Evolutionary conservation across 1,140 invertebrate species (phyloP).

Genomic region (Lepidostoma basale): DNA sequence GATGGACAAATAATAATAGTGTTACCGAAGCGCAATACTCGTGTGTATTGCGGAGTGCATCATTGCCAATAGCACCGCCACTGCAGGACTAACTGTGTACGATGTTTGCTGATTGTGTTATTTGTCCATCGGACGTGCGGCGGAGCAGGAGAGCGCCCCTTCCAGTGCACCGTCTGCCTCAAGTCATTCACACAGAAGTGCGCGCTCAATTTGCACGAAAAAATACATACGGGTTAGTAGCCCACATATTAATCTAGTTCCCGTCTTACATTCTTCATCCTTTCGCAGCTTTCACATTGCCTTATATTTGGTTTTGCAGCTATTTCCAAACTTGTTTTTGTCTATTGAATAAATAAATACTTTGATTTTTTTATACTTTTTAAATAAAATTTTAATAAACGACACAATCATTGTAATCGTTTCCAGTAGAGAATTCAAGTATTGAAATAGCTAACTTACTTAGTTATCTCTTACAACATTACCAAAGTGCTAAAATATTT

Average conservation of each 20-base stretch:
- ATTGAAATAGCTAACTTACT: constrained; percentile 9
- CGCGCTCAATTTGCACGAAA: constrained; percentile 69
- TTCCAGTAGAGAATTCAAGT: background rate
- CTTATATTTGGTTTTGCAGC: constrained; percentile 1
- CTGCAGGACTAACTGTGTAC: constrained; percentile 11
- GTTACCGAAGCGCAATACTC: background rate
- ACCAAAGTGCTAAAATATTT: background rate
- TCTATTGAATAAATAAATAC: too few species aligned
- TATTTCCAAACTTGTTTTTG: constrained; percentile 13
- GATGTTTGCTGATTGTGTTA: constrained; percentile 49
- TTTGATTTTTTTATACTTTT: too few species aligned
- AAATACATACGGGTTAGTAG: constrained; percentile 67
- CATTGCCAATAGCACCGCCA: constrained; percentile 17
- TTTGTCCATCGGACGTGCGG: constrained; percentile 56
- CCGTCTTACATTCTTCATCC: constrained; percentile 8
- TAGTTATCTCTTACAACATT: background rate
- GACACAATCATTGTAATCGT: too few species aligned
- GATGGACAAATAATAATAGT: constrained; percentile 29
- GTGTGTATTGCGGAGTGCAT: background rate
- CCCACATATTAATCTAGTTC: constrained; percentile 53
- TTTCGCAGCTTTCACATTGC: constrained; percentile 4
- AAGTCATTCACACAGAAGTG: constrained; percentile 73
- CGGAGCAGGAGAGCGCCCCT: constrained; percentile 64
- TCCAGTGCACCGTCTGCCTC: constrained; percentile 70
- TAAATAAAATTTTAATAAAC: too few species aligned